Evolutionary conservation across 2,888 invertebrate species (phyloP), one percentile per base, ranked within the genome.

Genomic region (Drosophila heteroneura): DNA sequence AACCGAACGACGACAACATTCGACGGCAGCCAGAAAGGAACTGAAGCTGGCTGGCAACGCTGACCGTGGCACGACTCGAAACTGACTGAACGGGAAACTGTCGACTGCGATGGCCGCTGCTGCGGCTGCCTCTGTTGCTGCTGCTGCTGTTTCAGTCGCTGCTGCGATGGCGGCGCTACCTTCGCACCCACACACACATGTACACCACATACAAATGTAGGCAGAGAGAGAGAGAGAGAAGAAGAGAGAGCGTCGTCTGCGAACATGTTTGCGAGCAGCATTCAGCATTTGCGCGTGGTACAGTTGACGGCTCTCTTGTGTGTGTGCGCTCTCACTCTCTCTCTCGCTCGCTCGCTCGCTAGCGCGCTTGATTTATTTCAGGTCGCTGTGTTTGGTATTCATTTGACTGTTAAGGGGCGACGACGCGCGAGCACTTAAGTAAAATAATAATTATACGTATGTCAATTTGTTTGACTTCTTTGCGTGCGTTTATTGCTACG

Each of bases 1-100:
- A 79, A 89, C 89, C 84, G 88, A 73, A 86, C 92, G 87, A 92
- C 92, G 92, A 92, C 93, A 92, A 93, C 93, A 91, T 91, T 93
- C 92, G 92, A 93, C 92, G 87, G 92, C 93, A 93, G 93, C 92
- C 92, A 92, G 91, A 93, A 93, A 93, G 93, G 92, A 93, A 93
- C 93, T 92, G 91, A 92, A 92, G 83, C 90, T 91, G 88, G 83
- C 91, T 91, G 76, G 81, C 82, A 83, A 79, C 82, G 91, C 91
- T 85, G 89, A 82, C 84, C 83, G 87, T 89, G 85, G 88, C 89
- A 89, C 84, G 86, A 90, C 92, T 89, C 87, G 77, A 89, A 91
- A 92, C 90, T 91, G 87, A 90, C 90, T 91, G 91, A 92, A 69
- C 85, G 82, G 78, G 74, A 79, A 79, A 92, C 91, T 89, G 76